Percentiles rank a stretch among this genome's conserved stretches.
phyloP scores from a whole-genome alignment of 2,888 invertebrate genomes.

The Malacosoma neustria region DNA sequence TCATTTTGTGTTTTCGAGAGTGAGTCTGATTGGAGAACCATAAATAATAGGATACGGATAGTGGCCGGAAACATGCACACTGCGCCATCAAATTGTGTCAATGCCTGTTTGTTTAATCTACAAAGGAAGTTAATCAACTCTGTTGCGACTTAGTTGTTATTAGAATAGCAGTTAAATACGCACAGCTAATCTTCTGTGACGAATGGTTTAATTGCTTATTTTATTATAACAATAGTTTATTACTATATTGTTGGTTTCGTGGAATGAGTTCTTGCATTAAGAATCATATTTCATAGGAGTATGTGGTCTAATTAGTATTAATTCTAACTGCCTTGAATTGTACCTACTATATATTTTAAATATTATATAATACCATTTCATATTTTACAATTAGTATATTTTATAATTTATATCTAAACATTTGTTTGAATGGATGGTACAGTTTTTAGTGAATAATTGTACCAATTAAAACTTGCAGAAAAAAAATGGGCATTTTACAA shows the following conservation, averaged over 20 bases:
- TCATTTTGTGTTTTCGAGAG: conserved; percentile 66
- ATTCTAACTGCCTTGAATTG: too few species aligned
- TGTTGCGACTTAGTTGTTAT: conserved; percentile 18
- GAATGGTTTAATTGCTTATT: conserved; percentile 26
- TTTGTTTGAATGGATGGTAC: too few species aligned
- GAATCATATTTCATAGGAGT: conserved; percentile 24
- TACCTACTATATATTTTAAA: too few species aligned
- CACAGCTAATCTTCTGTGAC: conserved; percentile 19
- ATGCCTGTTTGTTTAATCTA: conserved; percentile 46
- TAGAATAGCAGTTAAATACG: conserved; percentile 15
- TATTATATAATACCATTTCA: too few species aligned
- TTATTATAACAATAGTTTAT: conserved; percentile 26
- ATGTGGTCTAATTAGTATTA: conserved; percentile 29
- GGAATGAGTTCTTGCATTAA: conserved; percentile 16
- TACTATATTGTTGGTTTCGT: conserved; percentile 9
- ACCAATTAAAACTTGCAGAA: too few species aligned
- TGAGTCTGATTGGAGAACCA: conserved; percentile 45
- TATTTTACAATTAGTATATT: too few species aligned
- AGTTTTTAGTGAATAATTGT: too few species aligned
- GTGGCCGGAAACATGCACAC: conserved; percentile 58
- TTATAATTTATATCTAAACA: too few species aligned
- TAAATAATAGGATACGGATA: conserved; percentile 62
- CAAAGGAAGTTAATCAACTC: conserved; percentile 38
- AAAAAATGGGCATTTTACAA: too few species aligned
- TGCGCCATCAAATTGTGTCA: conserved; percentile 48